Base-by-base conservation (phyloP, 2,888 invertebrate genomes). In the Apotomis capreana region DNA sequence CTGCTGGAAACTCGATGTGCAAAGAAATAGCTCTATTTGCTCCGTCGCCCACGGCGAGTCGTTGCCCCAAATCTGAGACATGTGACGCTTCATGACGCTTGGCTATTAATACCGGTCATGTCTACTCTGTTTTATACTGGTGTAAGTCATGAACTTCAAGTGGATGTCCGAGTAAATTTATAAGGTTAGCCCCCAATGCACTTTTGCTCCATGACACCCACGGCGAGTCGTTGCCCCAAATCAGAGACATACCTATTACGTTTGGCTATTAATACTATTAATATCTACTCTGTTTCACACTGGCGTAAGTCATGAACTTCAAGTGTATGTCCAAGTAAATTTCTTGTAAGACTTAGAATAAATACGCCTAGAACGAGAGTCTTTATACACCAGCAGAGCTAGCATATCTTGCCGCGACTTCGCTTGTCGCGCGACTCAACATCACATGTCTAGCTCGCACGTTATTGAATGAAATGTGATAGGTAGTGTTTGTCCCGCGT, bases 1-100 rank as follows among this genome's bases (percentile, higher is more conserved):
- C 26, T 26, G 26, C 26, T 26, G 26, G 26, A 26, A 26, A 26
- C 54, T 49, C 40, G 51, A 58, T 59, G 60, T 61, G 26, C 26
- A 26, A 26, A 26, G 26, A 26, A 26, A 26, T 26, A 61, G 26
- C 26, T n/a, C 65, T 68, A 68, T 62, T 71, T 62, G 78, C 26
- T 26, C 26, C 26, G 26, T 26, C 81, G 77, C 79, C 81, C 79
- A 80, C 82, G 75, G 64, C 79, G 80, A 26, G 26, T 82, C 85
- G 83, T 82, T 87, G 89, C 77, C 85, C 89, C 80, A 87, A 84
- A 87, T 89, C 78, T 80, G 75, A 76, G 74, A 79, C 77, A 78
- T 79, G 78, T 76, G 76, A 80, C 77, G 79, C 73, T 71, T 63
- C 26, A 26, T 26, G 26, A 26, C 26, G 26, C 26, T 26, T 26